Conservation (phyloP, 2,888 invertebrate genomes). For the Lasioglossum zephyrum region DNA sequence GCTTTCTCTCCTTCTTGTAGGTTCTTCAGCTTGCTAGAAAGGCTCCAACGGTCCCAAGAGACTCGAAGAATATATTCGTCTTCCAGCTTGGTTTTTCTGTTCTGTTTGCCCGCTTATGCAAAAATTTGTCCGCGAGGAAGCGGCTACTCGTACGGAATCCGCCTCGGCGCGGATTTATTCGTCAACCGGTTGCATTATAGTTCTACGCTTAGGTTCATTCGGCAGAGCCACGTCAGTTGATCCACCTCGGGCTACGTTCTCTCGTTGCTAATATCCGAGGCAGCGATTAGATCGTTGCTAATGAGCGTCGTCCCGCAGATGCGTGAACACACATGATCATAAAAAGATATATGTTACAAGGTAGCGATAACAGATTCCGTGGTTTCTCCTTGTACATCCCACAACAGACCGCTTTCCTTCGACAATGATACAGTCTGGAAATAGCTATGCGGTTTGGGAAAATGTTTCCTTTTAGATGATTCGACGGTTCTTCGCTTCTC, state of each 20-base stretch:
- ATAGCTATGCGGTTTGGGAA: not conserved
- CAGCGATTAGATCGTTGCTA: slow-evolving; percentile 25
- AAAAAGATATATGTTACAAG: slow-evolving; percentile 72
- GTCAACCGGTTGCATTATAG: slow-evolving; percentile 28
- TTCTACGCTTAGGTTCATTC: slow-evolving; percentile 29
- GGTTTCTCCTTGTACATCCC: slow-evolving; percentile 54
- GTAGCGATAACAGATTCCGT: slow-evolving; percentile 64
- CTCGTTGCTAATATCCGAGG: slow-evolving; percentile 49
- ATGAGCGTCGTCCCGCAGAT: slow-evolving; percentile 49
- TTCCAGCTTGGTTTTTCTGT: not conserved
- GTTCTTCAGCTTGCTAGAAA: not conserved
- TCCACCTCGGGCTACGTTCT: slow-evolving; percentile 44
- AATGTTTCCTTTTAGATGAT: not conserved
- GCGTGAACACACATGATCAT: slow-evolving; percentile 44
- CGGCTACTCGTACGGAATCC: slow-evolving; percentile 46
- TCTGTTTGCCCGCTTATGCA: slow-evolving; percentile 30
- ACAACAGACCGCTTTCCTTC: slow-evolving; percentile 23
- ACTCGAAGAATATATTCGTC: not conserved
- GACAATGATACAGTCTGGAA: not conserved
- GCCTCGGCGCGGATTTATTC: slow-evolving; percentile 17
- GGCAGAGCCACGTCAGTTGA: slow-evolving; percentile 33
- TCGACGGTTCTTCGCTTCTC: not conserved
- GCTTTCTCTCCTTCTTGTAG: not conserved
- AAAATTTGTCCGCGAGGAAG: slow-evolving; percentile 37
- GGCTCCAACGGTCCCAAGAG: not conserved